Conservation (phyloP, 2,797 vertebrate species). For the Discoglossus pictus region DNA sequence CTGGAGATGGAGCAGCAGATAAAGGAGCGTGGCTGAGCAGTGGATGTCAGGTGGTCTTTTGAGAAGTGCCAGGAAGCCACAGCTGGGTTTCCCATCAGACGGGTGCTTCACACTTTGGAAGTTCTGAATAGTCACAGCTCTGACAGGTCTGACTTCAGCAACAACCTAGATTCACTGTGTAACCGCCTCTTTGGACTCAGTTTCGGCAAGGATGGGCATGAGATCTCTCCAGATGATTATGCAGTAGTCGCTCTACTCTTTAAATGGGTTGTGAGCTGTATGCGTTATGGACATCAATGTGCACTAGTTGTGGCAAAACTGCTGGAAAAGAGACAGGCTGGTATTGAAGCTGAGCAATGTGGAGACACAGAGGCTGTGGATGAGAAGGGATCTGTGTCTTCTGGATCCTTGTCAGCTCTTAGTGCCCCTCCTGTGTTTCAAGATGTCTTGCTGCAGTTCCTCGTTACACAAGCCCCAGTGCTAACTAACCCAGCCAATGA, state of each 20-base stretch:
- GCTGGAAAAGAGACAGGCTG: conserved; percentile 95
- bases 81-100: too few species aligned
- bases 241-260: conserved; percentile 95
- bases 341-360: conserved; percentile 95
- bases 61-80: too few species aligned
- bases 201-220: conserved; percentile 96
- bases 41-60: too few species aligned
- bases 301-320: conserved; percentile 98
- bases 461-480: conserved; percentile 95
- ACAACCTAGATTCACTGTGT: too few species aligned
- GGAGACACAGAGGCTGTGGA: conserved; percentile 97
- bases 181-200: too few species aligned
- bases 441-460: conserved; percentile 95
- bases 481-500: conserved; percentile 93
- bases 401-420: conserved; percentile 92
- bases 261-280: conserved; percentile 98
- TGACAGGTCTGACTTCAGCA: too few species aligned
- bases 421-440: conserved; percentile 92
- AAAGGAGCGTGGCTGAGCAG: too few species aligned
- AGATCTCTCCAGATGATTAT: conserved; percentile 96
- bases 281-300: conserved; percentile 92
- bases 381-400: conserved; percentile 96
- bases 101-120: too few species aligned
- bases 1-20: too few species aligned
- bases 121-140: too few species aligned